Percentiles rank a stretch among this genome's conserved stretches.
These are phyloP conservation scores for Heliconius nattereri DNA, from an alignment of 1,140 invertebrate species.

Conservation along the genomic window DNA sequence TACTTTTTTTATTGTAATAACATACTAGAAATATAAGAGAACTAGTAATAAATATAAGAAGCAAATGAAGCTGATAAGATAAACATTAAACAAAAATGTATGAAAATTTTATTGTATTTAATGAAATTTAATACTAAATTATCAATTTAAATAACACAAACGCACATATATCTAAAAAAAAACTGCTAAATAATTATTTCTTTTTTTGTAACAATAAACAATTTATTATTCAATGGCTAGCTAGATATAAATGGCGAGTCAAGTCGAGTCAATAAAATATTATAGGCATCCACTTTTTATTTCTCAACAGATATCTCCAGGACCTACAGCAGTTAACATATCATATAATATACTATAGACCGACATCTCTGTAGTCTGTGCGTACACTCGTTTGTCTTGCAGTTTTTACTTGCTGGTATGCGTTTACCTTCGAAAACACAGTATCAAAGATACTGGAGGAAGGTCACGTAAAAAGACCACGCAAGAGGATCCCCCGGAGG, in stretches of 20 bases:
- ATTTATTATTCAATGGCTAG: background rate
- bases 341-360: background rate
- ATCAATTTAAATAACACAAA: too few species aligned
- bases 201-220: background rate
- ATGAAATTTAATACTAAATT: too few species aligned
- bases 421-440: too few species aligned
- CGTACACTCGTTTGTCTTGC: background rate
- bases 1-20: background rate
- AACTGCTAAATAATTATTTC: background rate
- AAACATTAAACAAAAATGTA: too few species aligned
- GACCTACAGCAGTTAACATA: constrained; percentile 10
- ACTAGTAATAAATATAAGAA: too few species aligned
- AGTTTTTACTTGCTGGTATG: background rate
- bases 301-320: background rate
- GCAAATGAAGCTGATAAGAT: too few species aligned
- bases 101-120: too few species aligned
- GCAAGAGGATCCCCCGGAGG: too few species aligned
- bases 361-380: background rate
- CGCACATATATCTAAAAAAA: too few species aligned
- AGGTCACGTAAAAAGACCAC: too few species aligned
- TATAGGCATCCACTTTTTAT: background rate
- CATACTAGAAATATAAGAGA: too few species aligned
- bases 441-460: too few species aligned
- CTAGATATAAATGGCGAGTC: background rate
- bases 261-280: constrained; percentile 4